Evolutionary conservation across 1,140 invertebrate species (phyloP), one percentile per base, ranked within the genome.

Genomic region (Whitmania pigra): DNA sequence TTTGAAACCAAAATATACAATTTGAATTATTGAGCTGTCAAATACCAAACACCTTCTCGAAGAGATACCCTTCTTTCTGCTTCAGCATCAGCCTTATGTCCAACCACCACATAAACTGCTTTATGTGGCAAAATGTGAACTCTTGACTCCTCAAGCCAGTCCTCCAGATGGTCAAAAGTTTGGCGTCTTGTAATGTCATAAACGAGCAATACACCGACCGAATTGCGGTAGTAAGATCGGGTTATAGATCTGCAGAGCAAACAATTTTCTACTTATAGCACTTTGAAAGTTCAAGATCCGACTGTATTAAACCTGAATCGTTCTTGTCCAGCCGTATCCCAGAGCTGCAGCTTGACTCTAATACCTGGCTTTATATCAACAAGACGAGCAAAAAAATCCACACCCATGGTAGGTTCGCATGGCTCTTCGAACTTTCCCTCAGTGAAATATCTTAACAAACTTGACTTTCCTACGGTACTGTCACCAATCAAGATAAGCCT

Each of bases 311-410:
- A 89, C 88, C 89, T 86, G 84, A 98, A 98, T 82, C 94, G 87
- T 84, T 98, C 96, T 81, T 98, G 95, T 0, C 95, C 96, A 67
- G 94, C 95, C 22, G 95, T 98, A 78, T 98, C 95, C 95, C 95
- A 98, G 25, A 99, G 83, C 81, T 99, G 96, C 71, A 99, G 83
- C 85, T 98, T 99, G 74, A 99, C 94, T 79, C 93, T 86, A 67
- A 93, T 92, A 3, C 92, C 92, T 66, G 78, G 79, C 81, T 93
- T 90, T 13, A 99, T 90, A 85, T 97, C 91, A 74, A 99, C 91
- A 36, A 97, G 85, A 75, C 93, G 86, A 22, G 94, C 93, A 82
- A 96, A 98, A 83, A 98, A 99, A 83, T 98, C 95, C 5, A 97
- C 94, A 73, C 94, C 94, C 53, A 97, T 93, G 18, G 94, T 97